These are phyloP conservation scores for Rhadina sibilatrix DNA, from an alignment of 2,113 vertebrate genomes.

Conservation along the genomic window DNA sequence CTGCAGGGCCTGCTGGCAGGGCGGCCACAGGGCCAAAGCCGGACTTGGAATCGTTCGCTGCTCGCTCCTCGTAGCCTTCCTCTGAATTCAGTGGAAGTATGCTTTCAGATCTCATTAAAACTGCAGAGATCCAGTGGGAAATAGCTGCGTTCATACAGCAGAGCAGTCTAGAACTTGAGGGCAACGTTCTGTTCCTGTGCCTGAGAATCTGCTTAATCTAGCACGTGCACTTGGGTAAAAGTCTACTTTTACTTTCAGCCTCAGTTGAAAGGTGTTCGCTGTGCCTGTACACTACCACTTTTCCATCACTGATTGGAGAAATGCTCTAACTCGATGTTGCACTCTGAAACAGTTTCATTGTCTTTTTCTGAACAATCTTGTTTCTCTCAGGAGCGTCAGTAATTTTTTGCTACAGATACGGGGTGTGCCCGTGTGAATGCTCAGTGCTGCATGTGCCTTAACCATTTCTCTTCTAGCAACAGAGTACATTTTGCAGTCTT, in stretches of 20 bases:
- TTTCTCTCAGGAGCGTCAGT: not conserved
- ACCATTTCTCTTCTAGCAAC: not conserved
- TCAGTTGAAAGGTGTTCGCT: not conserved
- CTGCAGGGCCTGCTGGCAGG: not conserved
- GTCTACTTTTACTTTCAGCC: not conserved
- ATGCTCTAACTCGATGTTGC: not conserved
- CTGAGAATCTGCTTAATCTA: not conserved
- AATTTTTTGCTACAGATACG: not conserved
- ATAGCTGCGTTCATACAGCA: rapidly evolving
- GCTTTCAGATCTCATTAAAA: not conserved
- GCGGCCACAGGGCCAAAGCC: rapidly evolving
- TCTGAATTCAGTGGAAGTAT: not conserved
- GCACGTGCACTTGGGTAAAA: not conserved
- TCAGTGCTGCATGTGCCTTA: not conserved
- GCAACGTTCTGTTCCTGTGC: not conserved
- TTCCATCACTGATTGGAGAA: not conserved
- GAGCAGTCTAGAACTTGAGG: not conserved
- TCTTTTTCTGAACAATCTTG: not conserved
- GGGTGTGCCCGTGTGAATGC: not conserved
- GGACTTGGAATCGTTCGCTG: not conserved
- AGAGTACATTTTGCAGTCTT: not conserved
- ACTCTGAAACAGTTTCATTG: not conserved
- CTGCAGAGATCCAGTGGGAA: not conserved
- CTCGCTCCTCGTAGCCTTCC: not conserved
- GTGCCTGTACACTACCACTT: not conserved